Conservation (phyloP, 1,140 invertebrate species). For the Drosophila athabasca region DNA sequence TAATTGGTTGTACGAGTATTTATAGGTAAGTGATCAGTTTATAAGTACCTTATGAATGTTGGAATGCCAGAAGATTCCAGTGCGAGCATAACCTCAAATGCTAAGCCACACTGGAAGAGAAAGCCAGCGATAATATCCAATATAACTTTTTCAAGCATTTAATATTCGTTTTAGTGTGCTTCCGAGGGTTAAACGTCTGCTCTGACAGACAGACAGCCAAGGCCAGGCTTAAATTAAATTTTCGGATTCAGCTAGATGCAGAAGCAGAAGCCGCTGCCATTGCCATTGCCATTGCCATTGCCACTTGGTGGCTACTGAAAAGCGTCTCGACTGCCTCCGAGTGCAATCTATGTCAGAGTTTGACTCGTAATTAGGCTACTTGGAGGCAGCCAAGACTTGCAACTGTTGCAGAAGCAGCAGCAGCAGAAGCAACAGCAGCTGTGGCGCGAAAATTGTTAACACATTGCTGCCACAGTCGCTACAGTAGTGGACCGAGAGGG, state of each 20-base stretch:
- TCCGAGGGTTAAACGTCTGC: constrained; percentile 16
- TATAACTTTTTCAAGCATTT: too few species aligned
- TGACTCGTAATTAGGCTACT: constrained; percentile 78
- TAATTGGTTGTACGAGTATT: too few species aligned
- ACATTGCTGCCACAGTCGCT: constrained; percentile 73
- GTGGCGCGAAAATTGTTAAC: constrained; percentile 80
- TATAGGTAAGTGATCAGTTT: too few species aligned
- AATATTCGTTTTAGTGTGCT: too few species aligned
- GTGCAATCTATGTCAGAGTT: constrained; percentile 68
- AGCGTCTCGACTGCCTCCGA: constrained; percentile 37
- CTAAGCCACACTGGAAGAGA: too few species aligned
- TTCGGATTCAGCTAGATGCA: constrained; percentile 24
- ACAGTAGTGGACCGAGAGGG: constrained; percentile 20
- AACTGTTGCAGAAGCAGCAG: constrained; percentile 25
- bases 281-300: constrained; percentile 3
- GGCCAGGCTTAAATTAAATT: constrained; percentile 37
- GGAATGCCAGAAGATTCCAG: too few species aligned
- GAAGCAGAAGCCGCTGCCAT: constrained; percentile 22
- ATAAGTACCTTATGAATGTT: too few species aligned
- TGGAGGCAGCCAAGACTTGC: constrained; percentile 38
- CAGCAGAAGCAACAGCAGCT: constrained; percentile 43
- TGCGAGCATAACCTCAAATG: too few species aligned
- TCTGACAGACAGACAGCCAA: constrained; percentile 20
- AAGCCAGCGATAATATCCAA: too few species aligned
- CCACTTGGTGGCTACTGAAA: constrained; percentile 42